Conservation (phyloP, 2,113 vertebrate species). For the Nannobrachium achirus region DNA sequence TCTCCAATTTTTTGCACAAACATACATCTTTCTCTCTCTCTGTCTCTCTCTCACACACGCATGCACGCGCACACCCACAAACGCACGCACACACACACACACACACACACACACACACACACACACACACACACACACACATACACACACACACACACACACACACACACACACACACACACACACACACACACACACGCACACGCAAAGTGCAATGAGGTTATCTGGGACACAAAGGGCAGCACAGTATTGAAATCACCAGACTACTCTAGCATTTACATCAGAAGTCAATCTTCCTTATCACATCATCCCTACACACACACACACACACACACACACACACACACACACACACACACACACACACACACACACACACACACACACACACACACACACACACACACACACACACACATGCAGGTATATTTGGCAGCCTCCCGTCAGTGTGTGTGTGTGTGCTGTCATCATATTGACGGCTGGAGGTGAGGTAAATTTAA, state of each 20-base stretch:
- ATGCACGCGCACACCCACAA: too few relatives aligned
- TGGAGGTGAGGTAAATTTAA: slow-evolving; percentile 76
- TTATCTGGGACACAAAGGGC: slow-evolving; percentile 70
- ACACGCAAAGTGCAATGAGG: slow-evolving; percentile 39
- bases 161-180: slow-evolving; percentile 11
- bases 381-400: slow-evolving; percentile 21
- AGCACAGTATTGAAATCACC: slow-evolving; percentile 57
- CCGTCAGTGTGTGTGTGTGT: slow-evolving; percentile 66
- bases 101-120: too few relatives aligned
- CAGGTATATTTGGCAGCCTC: slow-evolving; percentile 58
- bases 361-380: slow-evolving; percentile 28
- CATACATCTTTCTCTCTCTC: too few relatives aligned
- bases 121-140: too few relatives aligned
- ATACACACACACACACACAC: background rate
- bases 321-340: slow-evolving; percentile 6
- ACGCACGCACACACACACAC: too few relatives aligned
- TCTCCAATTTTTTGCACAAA: too few relatives aligned
- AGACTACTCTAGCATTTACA: slow-evolving; percentile 71
- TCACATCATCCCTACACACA: slow-evolving; percentile 55
- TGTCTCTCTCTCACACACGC: too few relatives aligned
- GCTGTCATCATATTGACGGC: slow-evolving; percentile 79
- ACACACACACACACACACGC: background rate
- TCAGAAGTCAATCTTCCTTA: slow-evolving; percentile 77
- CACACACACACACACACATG: slow-evolving; percentile 27
- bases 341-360: slow-evolving; percentile 22